Conservation (phyloP, 2,113 vertebrate genomes). For the Halichoerus grypus region DNA sequence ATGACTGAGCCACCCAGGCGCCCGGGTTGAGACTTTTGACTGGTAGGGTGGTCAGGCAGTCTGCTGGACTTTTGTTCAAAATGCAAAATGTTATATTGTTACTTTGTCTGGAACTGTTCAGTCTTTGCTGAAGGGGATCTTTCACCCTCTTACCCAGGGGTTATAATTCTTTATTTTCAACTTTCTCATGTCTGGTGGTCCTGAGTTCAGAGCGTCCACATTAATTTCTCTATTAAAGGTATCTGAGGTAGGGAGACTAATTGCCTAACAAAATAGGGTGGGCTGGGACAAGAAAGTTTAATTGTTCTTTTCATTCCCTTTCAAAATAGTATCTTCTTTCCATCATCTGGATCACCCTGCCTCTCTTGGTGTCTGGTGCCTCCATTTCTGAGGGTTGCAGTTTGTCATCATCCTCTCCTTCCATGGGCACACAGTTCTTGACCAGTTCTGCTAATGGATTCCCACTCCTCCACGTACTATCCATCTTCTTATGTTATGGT, state of each 20-base stretch:
- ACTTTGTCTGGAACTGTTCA: background rate
- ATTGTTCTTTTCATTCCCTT: background rate
- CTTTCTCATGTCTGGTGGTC: background rate
- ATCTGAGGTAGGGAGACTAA: background rate
- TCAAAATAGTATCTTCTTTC: background rate
- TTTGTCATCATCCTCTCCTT: background rate
- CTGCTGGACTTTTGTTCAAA: background rate
- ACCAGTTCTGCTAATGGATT: too few relatives aligned
- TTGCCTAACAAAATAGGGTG: background rate
- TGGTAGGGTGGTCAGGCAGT: background rate
- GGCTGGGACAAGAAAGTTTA: background rate
- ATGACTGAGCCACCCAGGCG: too few relatives aligned
- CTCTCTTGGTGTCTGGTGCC: background rate
- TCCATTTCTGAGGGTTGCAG: background rate
- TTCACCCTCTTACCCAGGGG: background rate
- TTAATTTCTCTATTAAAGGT: background rate
- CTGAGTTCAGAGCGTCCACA: background rate
- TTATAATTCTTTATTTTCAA: background rate
- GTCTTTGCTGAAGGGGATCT: background rate
- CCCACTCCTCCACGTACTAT: background rate
- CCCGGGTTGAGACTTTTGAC: background rate
- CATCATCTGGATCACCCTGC: background rate
- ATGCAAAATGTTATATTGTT: background rate
- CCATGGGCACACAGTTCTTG: background rate
- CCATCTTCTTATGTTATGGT: background rate